Conservation (phyloP, 1,140 invertebrate genomes). For the Mactra quadrangularis region DNA sequence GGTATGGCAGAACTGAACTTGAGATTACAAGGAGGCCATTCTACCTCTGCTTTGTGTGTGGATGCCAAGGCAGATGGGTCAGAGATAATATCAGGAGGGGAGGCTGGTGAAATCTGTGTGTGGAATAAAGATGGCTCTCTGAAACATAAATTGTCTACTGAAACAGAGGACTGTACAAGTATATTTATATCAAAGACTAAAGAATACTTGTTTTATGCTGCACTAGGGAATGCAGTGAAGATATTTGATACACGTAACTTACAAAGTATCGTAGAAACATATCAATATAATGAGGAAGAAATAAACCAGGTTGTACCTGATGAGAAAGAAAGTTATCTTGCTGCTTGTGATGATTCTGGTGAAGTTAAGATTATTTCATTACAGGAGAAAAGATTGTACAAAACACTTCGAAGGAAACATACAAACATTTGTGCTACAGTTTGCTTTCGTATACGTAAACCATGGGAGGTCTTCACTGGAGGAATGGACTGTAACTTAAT, state of each 20-base stretch:
- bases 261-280: slow-evolving; percentile 64
- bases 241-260: slow-evolving; percentile 69
- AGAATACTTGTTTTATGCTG: slow-evolving; percentile 74
- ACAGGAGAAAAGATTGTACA: slow-evolving; percentile 75
- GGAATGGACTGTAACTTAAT: slow-evolving; percentile 79
- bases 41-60: slow-evolving; percentile 83
- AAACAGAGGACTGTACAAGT: slow-evolving; percentile 74
- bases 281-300: slow-evolving; percentile 77
- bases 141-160: slow-evolving; percentile 61
- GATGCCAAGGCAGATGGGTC: slow-evolving; percentile 67
- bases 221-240: slow-evolving; percentile 72
- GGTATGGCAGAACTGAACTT: slow-evolving; percentile 38
- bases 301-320: slow-evolving; percentile 78
- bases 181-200: slow-evolving; percentile 71
- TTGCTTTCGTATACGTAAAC: slow-evolving; percentile 73
- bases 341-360: slow-evolving; percentile 80
- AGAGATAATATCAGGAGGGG: slow-evolving; percentile 74
- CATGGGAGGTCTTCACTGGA: slow-evolving; percentile 78
- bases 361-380: slow-evolving; percentile 78
- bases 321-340: slow-evolving; percentile 78
- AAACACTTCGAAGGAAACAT: slow-evolving; percentile 79
- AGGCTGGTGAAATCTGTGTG: slow-evolving; percentile 76
- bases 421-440: slow-evolving; percentile 81
- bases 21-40: slow-evolving; percentile 81
- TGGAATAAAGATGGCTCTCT: slow-evolving; percentile 77